Evolutionary conservation across 2,113 vertebrate genomes (phyloP), one percentile per base, ranked within the genome.

Genomic region (Charina bottae): DNA sequence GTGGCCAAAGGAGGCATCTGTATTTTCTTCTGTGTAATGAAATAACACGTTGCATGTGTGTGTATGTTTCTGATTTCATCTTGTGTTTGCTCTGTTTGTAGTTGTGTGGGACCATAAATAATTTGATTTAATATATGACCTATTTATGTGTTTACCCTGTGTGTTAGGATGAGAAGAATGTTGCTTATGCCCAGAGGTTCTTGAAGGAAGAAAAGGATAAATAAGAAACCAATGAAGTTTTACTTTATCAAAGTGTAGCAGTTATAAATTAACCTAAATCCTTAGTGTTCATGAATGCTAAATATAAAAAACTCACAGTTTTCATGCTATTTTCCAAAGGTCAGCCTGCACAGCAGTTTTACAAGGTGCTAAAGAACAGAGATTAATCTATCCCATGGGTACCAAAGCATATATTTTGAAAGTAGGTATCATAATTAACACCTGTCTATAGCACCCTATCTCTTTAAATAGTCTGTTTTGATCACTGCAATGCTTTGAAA

Each of bases 401-500:
- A 93, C 15, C 2, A 11, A 94, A 94, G 42, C 21, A 72, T 11
- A 26, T 68, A 90, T 94, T 97, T 95, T 89, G 91, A 93, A 92
- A 93, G 59, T 94, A 93, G 92, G 91, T 93, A 53, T 33, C 89
- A 85, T 91, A 96, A 91, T 94, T 89, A 92, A 93, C 85, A 97
- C 85, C 84, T 93, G 93, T 93, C 90, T 90, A 54, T 46, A 95
- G 37, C n/a, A 85, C 95, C 92, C 17, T 93, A 92, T 92, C 93
- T 95, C 83, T 95, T 94, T 93, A 89, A 95, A 93, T 46, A 46
- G 33, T 92, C 94, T 94, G 62, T 88, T 94, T 88, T 94, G 92
- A 93, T 95, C 91, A 91, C 90, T 91, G 83, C 62, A 93, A 92
- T 92, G 62, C 91, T 96, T 97, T 94, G 28, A 94, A 97, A 96